Evolutionary conservation across 2,113 vertebrate genomes (phyloP).

Genomic region (Corythaeola cristata): DNA sequence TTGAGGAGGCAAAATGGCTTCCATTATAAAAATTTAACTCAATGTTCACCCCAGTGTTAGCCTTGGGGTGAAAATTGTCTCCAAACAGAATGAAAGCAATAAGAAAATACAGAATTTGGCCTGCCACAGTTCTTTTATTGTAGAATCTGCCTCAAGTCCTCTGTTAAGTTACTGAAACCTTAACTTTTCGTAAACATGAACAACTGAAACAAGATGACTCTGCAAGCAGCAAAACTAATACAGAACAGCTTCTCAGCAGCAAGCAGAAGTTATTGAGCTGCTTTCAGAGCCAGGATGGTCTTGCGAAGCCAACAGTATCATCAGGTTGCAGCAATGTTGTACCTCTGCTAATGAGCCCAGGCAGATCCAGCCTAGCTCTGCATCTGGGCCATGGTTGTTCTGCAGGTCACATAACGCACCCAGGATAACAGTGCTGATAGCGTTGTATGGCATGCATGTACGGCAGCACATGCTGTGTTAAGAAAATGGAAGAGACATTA

Average conservation of each 20-base stretch:
- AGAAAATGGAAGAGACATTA: neutral
- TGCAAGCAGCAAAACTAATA: neutral
- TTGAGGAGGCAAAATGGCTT: neutral
- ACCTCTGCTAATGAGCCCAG: neutral
- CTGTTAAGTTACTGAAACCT: neutral
- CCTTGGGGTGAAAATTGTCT: neutral
- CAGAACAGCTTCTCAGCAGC: neutral
- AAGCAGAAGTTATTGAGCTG: neutral
- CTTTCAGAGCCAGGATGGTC: neutral
- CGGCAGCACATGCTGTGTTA: neutral
- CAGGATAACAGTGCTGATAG: neutral
- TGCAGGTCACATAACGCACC: neutral
- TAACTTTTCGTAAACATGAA: neutral
- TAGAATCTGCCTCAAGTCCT: neutral
- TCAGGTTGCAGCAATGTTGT: neutral
- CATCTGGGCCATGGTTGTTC: fast-evolving
- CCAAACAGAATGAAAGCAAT: neutral
- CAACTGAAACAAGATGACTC: neutral
- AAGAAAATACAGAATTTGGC: neutral
- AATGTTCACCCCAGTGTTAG: fast-evolving
- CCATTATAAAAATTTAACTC: neutral
- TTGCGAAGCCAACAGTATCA: neutral
- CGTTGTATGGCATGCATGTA: fast-evolving
- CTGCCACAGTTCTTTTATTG: neutral
- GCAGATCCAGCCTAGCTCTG: neutral